Evolutionary conservation across 2,113 vertebrate species (phyloP).

Genomic region (Enhydra lutris): DNA sequence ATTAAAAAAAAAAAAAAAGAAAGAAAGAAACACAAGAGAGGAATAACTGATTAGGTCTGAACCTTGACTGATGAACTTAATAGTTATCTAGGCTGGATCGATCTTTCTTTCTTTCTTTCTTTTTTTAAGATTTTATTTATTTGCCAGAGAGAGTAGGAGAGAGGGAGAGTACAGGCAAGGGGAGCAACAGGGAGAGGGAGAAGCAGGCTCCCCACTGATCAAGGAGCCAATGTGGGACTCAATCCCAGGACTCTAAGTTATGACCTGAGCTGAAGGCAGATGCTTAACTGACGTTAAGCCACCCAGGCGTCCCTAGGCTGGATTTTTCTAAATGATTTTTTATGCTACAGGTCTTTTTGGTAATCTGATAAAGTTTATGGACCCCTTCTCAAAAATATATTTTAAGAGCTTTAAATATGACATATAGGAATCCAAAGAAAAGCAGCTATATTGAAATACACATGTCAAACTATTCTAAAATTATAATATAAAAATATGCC

Average conservation of each 20-base stretch:
- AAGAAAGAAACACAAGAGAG: not conserved
- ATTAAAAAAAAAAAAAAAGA: no score
- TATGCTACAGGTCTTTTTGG: not conserved
- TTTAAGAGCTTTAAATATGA: slow-evolving; percentile 17
- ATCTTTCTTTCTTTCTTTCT: no score
- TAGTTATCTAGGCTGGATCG: not conserved
- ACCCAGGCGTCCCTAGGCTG: not conserved
- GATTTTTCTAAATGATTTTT: not conserved
- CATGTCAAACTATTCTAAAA: slow-evolving; percentile 31
- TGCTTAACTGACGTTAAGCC: no score
- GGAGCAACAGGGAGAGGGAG: no score
- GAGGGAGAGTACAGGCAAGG: no score
- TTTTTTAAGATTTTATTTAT: no score
- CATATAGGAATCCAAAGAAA: slow-evolving; percentile 16
- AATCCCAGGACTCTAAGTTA: no score
- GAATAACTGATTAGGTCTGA: not conserved
- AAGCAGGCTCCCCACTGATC: no score
- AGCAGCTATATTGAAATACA: not conserved
- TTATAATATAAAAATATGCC: not conserved
- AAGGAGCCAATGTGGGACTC: no score
- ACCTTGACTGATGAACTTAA: not conserved
- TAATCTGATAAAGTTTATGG: slow-evolving; percentile 1
- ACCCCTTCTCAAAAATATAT: not conserved
- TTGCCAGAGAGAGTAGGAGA: no score
- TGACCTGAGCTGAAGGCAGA: no score